Conservation (phyloP, 2,888 invertebrate species). For the Stenoptilia bipunctidactyla region DNA sequence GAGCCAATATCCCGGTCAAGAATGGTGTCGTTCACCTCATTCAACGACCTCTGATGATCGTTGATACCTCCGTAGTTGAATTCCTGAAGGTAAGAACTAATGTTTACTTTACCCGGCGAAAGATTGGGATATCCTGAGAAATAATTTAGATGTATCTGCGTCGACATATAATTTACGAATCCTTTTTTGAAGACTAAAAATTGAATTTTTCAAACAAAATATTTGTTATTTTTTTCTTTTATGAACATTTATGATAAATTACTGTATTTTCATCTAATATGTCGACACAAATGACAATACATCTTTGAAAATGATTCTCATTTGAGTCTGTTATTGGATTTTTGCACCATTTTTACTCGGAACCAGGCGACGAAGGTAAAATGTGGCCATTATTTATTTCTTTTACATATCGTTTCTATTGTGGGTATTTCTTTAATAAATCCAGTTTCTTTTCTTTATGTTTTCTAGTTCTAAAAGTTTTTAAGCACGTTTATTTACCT, state of each 20-base stretch:
- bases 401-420: too few relatives aligned
- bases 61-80: slow-evolving; percentile 88
- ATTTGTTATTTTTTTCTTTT: too few relatives aligned
- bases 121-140: too few relatives aligned
- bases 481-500: slow-evolving; percentile 13
- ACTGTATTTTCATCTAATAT: too few relatives aligned
- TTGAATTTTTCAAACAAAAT: too few relatives aligned
- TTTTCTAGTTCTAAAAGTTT: slow-evolving; percentile 20
- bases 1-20: slow-evolving; percentile 90
- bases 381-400: background rate
- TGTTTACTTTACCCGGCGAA: too few relatives aligned
- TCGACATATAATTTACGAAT: too few relatives aligned
- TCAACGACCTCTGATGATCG: slow-evolving; percentile 90
- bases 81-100: slow-evolving; percentile 80
- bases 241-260: too few relatives aligned
- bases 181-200: too few relatives aligned
- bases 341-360: slow-evolving; percentile 56
- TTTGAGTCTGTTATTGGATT: slow-evolving; percentile 31
- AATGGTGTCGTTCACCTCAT: slow-evolving; percentile 96
- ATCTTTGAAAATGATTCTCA: too few relatives aligned
- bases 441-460: slow-evolving; percentile 28
- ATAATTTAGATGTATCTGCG: too few relatives aligned
- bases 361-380: slow-evolving; percentile 68
- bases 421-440: slow-evolving; percentile 19
- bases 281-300: too few relatives aligned